Evolutionary conservation across 2,113 vertebrate genomes (phyloP).

Genomic region (Lagopus muta): DNA sequence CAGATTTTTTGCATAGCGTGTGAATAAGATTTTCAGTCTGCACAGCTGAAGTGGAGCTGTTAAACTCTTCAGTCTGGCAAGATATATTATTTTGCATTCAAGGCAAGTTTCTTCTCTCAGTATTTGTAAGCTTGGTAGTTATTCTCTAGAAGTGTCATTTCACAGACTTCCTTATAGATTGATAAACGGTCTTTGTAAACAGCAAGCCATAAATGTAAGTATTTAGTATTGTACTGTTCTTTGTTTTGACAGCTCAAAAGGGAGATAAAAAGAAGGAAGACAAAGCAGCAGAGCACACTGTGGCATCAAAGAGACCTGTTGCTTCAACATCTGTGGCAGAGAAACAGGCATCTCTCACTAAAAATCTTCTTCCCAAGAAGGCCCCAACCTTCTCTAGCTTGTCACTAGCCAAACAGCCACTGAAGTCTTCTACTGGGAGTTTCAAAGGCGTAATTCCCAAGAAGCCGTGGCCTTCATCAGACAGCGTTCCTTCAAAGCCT

Average conservation of each 20-base stretch:
- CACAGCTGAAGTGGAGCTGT: not conserved
- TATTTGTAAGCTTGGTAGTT: not conserved
- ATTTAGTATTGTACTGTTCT: not conserved
- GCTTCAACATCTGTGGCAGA: not conserved
- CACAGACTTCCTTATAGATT: not conserved
- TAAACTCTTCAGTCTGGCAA: not conserved
- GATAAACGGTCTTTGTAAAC: not conserved
- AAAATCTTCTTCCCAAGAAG: slow-evolving; percentile 73
- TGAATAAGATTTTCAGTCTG: not conserved
- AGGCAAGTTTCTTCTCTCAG: not conserved
- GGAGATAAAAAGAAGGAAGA: slow-evolving; percentile 74
- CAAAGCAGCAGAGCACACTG: not conserved
- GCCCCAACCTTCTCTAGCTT: slow-evolving; percentile 25
- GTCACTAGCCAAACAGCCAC: slow-evolving; percentile 30
- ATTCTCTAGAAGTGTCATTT: not conserved
- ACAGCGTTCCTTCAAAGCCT: slow-evolving; percentile 75
- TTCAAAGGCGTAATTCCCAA: slow-evolving; percentile 70
- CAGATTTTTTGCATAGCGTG: not conserved
- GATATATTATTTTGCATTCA: not conserved
- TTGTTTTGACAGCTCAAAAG: slow-evolving; percentile 71
- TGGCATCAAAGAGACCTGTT: slow-evolving; percentile 31
- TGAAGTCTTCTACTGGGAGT: slow-evolving; percentile 62
- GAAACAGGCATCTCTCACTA: slow-evolving; percentile 60
- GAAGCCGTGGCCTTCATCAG: slow-evolving; percentile 67
- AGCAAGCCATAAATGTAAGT: not conserved